Evolutionary conservation across 2,113 vertebrate species (phyloP).

Genomic region (Heterochromis multidens): DNA sequence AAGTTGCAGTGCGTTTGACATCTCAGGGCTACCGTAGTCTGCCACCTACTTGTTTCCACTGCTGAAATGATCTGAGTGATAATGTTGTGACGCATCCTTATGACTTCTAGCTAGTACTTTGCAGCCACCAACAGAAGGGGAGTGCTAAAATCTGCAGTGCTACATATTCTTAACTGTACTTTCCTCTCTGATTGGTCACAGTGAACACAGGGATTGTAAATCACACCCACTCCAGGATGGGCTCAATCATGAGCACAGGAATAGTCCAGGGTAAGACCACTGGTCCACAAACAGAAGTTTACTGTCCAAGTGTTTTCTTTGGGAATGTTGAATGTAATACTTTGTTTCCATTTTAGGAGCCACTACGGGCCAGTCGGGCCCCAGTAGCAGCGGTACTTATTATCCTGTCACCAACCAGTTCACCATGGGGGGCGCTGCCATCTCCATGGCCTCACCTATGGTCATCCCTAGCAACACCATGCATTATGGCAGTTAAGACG

Average conservation of each 20-base stretch:
- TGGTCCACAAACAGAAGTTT: neutral
- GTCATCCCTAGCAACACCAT: constrained; percentile 94
- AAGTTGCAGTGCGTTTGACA: no score
- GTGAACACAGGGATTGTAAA: constrained; percentile 95
- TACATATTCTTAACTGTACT: neutral
- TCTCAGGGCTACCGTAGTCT: no score
- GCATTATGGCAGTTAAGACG: constrained; percentile 91
- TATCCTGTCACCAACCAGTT: constrained; percentile 93
- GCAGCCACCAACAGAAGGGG: neutral
- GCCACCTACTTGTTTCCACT: no score
- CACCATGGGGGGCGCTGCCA: constrained; percentile 91
- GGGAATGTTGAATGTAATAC: neutral
- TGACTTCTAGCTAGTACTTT: neutral
- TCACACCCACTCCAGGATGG: constrained; percentile 95
- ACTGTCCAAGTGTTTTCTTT: neutral
- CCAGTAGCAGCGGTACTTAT: constrained; percentile 78
- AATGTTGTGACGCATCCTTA: no score
- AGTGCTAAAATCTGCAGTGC: neutral
- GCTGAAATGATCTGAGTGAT: no score
- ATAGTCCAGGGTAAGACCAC: constrained; percentile 87
- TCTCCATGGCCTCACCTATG: constrained; percentile 95
- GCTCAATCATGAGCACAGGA: constrained; percentile 97
- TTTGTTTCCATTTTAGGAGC: constrained; percentile 69
- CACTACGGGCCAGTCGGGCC: constrained; percentile 78
- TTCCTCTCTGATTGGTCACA: constrained; percentile 52